Conservation (phyloP, 2,888 invertebrate genomes). For the Fragum sueziense region DNA sequence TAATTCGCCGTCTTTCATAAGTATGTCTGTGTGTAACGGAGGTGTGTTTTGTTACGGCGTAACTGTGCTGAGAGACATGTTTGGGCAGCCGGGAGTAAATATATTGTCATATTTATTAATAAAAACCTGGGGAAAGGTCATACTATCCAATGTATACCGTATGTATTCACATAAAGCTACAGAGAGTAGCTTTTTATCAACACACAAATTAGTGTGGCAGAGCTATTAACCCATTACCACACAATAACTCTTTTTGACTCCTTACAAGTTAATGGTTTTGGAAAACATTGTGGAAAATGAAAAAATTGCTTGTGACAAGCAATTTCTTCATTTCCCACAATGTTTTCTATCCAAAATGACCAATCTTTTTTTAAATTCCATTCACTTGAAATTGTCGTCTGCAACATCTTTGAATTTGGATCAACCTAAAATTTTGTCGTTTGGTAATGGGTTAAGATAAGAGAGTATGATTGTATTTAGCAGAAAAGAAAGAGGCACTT, state of each 20-base stretch:
- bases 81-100: background rate
- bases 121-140: slow-evolving; percentile 5
- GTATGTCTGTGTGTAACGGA: background rate
- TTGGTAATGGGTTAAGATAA: no score
- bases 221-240: no score
- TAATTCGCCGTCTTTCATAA: background rate
- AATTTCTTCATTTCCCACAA: background rate
- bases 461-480: background rate
- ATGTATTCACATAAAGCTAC: slow-evolving; percentile 11
- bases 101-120: slow-evolving; percentile 22
- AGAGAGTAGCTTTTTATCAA: background rate
- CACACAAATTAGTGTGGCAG: background rate
- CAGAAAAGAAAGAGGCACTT: background rate
- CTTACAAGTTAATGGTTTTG: background rate
- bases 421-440: no score
- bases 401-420: no score
- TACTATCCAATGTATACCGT: slow-evolving; percentile 21
- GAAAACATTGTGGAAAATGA: background rate
- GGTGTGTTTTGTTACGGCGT: background rate
- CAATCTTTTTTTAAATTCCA: no score
- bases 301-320: background rate
- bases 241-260: background rate
- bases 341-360: background rate
- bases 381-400: no score
- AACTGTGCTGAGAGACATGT: background rate